These are phyloP conservation scores for Limnothrissa miodon DNA, from an alignment of 2,113 vertebrate genomes.

Conservation along the genomic window DNA sequence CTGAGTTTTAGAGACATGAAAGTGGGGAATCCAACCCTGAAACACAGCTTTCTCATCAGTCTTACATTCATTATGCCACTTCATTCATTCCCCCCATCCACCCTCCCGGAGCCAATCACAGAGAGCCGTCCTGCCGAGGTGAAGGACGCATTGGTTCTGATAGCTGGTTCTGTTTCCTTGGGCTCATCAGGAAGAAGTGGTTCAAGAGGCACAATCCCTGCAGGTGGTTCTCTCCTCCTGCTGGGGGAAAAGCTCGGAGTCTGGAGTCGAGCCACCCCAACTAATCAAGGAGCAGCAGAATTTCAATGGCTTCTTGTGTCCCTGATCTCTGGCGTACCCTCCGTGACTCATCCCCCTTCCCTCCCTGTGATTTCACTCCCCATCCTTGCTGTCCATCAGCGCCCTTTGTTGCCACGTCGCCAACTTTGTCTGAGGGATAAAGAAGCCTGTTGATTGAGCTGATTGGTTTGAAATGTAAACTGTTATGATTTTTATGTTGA, in stretches of 20 bases:
- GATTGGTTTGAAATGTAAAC: neutral
- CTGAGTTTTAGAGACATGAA: neutral
- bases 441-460: neutral
- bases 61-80: neutral
- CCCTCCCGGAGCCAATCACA: neutral
- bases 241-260: neutral
- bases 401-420: neutral
- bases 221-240: neutral
- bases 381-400: neutral
- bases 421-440: neutral
- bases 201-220: neutral
- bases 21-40: neutral
- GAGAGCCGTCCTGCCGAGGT: neutral
- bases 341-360: neutral
- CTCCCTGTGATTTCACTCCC: neutral
- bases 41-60: neutral
- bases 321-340: neutral
- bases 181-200: neutral
- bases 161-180: neutral
- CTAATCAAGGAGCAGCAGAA: conserved; percentile 1
- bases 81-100: neutral
- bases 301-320: neutral
- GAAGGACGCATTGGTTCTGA: neutral
- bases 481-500: neutral
- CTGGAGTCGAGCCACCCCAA: neutral